Percentiles rank a stretch among this genome's conserved stretches.
Evolutionary conservation across 2,797 vertebrate genomes (phyloP).

Genomic region (Sphenodon punctatus): DNA sequence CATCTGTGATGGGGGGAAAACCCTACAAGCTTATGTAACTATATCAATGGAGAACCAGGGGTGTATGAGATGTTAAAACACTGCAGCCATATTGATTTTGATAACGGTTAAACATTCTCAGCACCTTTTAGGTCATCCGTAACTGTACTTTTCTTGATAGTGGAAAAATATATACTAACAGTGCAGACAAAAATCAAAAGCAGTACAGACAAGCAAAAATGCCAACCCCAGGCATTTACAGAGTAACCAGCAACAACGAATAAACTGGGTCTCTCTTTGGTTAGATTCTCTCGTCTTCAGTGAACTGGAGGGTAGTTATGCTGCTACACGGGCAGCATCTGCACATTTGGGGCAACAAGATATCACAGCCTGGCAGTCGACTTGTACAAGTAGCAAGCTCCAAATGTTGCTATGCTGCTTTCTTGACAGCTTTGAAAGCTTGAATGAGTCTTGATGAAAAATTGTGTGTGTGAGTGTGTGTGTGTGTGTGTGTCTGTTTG

Average conservation of each 20-base stretch:
- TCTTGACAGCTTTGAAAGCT: background rate
- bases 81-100: too few species aligned
- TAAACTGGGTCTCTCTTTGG: background rate
- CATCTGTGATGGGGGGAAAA: too few species aligned
- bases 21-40: too few species aligned
- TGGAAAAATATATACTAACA: background rate
- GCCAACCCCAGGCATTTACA: background rate
- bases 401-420: background rate
- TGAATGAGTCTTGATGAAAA: background rate
- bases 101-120: too few species aligned
- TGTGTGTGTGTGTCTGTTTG: too few species aligned
- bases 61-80: too few species aligned
- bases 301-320: background rate
- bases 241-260: background rate
- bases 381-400: background rate
- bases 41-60: too few species aligned
- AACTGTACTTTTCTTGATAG: background rate
- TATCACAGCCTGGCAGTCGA: background rate
- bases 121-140: background rate
- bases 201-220: too few species aligned
- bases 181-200: too few species aligned
- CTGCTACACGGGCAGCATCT: background rate
- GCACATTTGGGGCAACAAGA: background rate
- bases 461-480: background rate
- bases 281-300: background rate